Evolutionary conservation across 2,113 vertebrate species (phyloP).

Genomic region (Pedetes capensis): DNA sequence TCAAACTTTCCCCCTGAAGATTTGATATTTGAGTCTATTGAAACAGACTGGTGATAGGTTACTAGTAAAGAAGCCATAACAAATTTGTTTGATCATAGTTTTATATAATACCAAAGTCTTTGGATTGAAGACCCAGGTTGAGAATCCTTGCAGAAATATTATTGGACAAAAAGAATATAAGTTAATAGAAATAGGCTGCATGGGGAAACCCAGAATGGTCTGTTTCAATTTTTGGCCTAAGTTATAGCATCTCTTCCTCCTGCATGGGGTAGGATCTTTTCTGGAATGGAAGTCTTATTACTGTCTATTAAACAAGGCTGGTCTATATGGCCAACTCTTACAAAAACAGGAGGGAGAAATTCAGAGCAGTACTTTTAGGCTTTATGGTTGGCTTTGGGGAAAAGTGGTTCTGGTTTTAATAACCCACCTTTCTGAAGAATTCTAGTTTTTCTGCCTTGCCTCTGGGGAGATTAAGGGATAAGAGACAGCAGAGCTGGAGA

Average conservation of each 20-base stretch:
- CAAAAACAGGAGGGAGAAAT: background rate
- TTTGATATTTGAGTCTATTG: background rate
- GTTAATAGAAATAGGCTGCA: background rate
- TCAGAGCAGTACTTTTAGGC: background rate
- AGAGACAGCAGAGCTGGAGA: background rate
- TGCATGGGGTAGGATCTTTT: background rate
- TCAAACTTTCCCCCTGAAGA: background rate
- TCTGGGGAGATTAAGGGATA: too few relatives aligned
- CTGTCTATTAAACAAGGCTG: background rate
- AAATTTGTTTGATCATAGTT: background rate
- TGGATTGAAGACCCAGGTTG: background rate
- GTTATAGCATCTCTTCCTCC: background rate
- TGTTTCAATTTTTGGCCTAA: background rate
- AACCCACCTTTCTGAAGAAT: background rate
- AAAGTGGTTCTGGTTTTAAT: background rate
- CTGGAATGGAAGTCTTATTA: background rate
- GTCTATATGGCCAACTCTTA: background rate
- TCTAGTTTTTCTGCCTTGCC: background rate
- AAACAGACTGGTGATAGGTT: background rate
- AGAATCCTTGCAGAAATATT: background rate
- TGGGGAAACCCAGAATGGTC: background rate
- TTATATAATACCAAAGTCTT: background rate
- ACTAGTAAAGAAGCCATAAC: background rate
- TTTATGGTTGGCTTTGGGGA: background rate
- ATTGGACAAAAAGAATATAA: background rate